Evolutionary conservation across 2,797 vertebrate species (phyloP).

Genomic region (Melopsittacus undulatus): DNA sequence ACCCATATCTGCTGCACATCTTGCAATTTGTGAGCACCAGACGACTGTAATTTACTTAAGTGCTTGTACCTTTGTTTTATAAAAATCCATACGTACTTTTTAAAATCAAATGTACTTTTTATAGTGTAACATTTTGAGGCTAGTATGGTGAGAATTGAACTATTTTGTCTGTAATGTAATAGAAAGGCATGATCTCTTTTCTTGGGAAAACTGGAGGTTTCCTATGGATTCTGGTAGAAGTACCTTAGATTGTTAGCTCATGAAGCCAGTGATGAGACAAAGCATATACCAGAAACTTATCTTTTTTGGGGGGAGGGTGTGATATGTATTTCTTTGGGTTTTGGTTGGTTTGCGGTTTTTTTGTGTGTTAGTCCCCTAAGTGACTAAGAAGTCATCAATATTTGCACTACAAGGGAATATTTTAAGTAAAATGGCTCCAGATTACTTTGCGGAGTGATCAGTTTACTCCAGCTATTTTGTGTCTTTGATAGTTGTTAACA

Average conservation of each 20-base stretch:
- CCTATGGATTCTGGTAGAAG: neutral
- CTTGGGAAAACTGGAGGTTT: neutral
- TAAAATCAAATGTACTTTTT: conserved; percentile 13
- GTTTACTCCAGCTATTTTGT: conserved; percentile 69
- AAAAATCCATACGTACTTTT: conserved; percentile 4
- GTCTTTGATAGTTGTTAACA: conserved; percentile 60
- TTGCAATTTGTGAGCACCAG: neutral
- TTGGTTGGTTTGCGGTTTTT: neutral
- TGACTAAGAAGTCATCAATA: neutral
- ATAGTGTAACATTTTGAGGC: conserved; percentile 3
- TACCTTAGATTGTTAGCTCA: neutral
- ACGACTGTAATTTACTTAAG: conserved; percentile 21
- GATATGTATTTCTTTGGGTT: neutral
- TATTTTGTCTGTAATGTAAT: neutral
- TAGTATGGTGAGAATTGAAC: neutral
- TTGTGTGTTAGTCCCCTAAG: neutral
- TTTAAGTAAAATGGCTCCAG: neutral
- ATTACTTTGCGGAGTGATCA: conserved; percentile 67
- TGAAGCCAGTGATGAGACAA: neutral
- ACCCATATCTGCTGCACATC: neutral
- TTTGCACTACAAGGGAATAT: conserved; percentile 1
- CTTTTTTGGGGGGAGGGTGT: neutral
- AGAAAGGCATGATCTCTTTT: neutral
- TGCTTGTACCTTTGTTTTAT: neutral
- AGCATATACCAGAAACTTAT: neutral